phyloP scores from a whole-genome alignment of 1,140 invertebrate species.

The Potamilus streckersoni region DNA sequence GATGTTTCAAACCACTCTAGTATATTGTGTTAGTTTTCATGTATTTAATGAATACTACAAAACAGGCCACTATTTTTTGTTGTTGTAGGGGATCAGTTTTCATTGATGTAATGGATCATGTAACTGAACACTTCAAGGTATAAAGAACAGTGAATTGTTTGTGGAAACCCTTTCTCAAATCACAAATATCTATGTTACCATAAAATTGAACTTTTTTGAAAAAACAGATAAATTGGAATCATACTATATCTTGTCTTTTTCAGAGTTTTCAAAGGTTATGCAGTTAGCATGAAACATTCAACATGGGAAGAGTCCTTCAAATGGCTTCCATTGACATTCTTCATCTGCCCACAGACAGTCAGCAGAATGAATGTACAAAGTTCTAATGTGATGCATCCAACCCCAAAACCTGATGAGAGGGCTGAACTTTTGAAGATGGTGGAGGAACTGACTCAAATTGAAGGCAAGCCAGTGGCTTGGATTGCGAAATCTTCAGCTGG shows the following conservation, averaged over 20 bases:
- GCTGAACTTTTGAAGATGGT: slow-evolving; percentile 35
- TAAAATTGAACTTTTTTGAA: too few species aligned
- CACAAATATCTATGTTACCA: too few species aligned
- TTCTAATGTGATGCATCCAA: slow-evolving; percentile 2
- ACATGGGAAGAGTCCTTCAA: slow-evolving; percentile 27
- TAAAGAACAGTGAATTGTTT: too few species aligned
- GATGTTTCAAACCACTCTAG: too few species aligned
- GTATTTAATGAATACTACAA: too few species aligned
- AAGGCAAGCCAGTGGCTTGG: slow-evolving; percentile 38
- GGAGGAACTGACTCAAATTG: slow-evolving; percentile 11
- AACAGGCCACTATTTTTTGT: too few species aligned
- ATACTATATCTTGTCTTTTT: not conserved
- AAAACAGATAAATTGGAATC: too few species aligned
- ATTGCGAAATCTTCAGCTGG: slow-evolving; percentile 51
- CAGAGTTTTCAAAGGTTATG: slow-evolving; percentile 49
- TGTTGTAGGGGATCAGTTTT: too few species aligned
- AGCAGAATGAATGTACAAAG: slow-evolving; percentile 20
- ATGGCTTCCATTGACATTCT: slow-evolving; percentile 44
- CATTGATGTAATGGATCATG: too few species aligned
- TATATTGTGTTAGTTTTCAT: too few species aligned
- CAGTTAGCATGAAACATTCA: not conserved
- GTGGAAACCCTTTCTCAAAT: too few species aligned
- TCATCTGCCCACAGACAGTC: slow-evolving; percentile 41
- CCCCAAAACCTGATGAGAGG: slow-evolving; percentile 45
- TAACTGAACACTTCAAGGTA: too few species aligned